Conservation (phyloP, 2,888 invertebrate species). For the Ormia ochracea region DNA sequence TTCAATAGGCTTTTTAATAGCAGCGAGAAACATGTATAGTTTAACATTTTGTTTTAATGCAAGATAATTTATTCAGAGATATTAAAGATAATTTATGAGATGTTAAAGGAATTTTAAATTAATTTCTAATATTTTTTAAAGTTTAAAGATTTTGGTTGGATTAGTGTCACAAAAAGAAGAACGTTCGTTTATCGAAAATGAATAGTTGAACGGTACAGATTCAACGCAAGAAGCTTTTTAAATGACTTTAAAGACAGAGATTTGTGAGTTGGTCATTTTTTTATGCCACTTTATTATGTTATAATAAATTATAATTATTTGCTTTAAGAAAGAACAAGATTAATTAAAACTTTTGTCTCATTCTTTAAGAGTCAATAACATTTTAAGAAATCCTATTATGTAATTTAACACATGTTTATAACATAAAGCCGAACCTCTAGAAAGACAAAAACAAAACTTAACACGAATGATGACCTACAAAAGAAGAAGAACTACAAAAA, state of each 20-base stretch:
- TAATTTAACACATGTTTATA: conserved; percentile 45
- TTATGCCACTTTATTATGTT: too few relatives aligned
- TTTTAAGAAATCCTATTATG: conserved; percentile 39
- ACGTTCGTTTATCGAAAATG: too few relatives aligned
- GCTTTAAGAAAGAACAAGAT: neutral
- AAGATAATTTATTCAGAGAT: conserved; percentile 45
- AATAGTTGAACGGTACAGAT: too few relatives aligned
- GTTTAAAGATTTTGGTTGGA: too few relatives aligned
- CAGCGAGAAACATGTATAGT: neutral
- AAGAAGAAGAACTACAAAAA: neutral
- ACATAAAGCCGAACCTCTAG: neutral
- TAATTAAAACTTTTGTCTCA: neutral
- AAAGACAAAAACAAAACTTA: neutral
- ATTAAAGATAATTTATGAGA: conserved; percentile 26
- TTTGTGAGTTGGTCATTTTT: too few relatives aligned
- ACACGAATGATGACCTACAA: neutral
- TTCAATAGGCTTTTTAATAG: neutral
- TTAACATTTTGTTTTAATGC: neutral
- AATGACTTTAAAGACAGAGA: too few relatives aligned
- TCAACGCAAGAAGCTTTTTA: too few relatives aligned
- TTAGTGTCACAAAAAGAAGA: too few relatives aligned
- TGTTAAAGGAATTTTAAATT: conserved; percentile 37
- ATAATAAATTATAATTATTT: too few relatives aligned
- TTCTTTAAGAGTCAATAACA: conserved; percentile 13
- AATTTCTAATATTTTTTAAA: conserved; percentile 1